Evolutionary conservation across 2,888 invertebrate species (phyloP).

Genomic region (Nesidiocoris tenuis): DNA sequence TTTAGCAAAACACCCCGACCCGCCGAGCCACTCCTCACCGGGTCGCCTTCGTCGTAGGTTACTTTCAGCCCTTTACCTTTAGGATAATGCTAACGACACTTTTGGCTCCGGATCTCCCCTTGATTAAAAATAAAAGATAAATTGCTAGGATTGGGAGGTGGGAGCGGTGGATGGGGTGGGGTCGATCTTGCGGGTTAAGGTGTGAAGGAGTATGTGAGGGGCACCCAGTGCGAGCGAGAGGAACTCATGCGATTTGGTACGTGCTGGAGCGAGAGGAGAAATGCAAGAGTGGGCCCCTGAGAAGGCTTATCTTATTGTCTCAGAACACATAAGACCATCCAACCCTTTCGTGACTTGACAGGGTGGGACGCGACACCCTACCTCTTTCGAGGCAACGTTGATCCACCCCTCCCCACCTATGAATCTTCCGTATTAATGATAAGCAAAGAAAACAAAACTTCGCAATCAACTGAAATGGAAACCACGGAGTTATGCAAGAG

Average conservation of each 20-base stretch:
- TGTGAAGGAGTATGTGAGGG: background rate
- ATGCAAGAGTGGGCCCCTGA: background rate
- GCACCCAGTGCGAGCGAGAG: background rate
- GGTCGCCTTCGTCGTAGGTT: slow-evolving; percentile 11
- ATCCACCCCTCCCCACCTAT: slow-evolving; percentile 27
- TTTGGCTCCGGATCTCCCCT: slow-evolving; percentile 47
- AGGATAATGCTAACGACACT: slow-evolving; percentile 49
- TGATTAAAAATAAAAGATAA: slow-evolving; percentile 50
- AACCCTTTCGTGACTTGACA: slow-evolving; percentile 20
- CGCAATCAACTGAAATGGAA: slow-evolving; percentile 39
- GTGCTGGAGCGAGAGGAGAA: background rate
- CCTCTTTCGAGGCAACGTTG: slow-evolving; percentile 11
- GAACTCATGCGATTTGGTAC: background rate
- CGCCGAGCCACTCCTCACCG: slow-evolving; percentile 14
- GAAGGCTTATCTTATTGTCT: slow-evolving; percentile 48
- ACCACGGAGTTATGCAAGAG: slow-evolving; percentile 28
- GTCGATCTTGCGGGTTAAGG: slow-evolving; percentile 34
- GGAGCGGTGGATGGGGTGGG: slow-evolving; percentile 33
- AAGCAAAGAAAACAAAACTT: slow-evolving; percentile 38
- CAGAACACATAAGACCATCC: slow-evolving; percentile 46
- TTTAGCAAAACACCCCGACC: background rate
- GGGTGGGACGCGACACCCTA: background rate
- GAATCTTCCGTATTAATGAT: slow-evolving; percentile 38
- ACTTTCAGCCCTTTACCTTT: slow-evolving; percentile 48
- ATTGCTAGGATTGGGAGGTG: slow-evolving; percentile 45